A percentile compares a stretch with the other conserved stretches of the same genome.
Evolutionary conservation across 2,888 invertebrate genomes (phyloP).

Genomic region (Elysia crispata): DNA sequence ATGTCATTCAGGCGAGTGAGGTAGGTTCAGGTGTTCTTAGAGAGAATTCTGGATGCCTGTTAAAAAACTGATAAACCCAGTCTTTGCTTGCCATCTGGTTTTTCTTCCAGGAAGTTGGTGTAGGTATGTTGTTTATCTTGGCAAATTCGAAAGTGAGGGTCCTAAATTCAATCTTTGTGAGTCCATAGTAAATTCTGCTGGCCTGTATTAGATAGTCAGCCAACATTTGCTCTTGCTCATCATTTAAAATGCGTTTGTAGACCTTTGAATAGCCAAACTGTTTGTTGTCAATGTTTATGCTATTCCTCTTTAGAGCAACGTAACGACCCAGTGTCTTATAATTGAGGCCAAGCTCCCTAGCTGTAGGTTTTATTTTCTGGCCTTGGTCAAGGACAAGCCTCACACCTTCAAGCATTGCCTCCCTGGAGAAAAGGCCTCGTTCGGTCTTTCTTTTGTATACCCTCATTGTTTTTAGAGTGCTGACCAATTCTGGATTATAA

Average conservation of each 20-base stretch:
- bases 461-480: too few relatives aligned
- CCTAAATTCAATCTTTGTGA: constrained; percentile 44
- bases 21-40: constrained; percentile 54
- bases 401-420: too few relatives aligned
- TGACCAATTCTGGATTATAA: too few relatives aligned
- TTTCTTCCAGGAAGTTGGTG: constrained; percentile 50
- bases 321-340: neutral
- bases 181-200: constrained; percentile 50
- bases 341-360: neutral
- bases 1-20: constrained; percentile 49
- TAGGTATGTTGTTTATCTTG: constrained; percentile 5
- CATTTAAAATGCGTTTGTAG: neutral
- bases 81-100: constrained; percentile 51
- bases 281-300: neutral
- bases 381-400: too few relatives aligned
- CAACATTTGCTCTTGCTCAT: neutral
- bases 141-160: constrained; percentile 53
- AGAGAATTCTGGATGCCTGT: constrained; percentile 47
- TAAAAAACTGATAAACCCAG: constrained; percentile 52
- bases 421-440: too few relatives aligned
- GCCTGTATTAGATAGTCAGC: constrained; percentile 32
- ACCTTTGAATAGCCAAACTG: neutral
- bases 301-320: neutral
- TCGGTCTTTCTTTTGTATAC: too few relatives aligned
- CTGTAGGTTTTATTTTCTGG: too few relatives aligned